Conservation (phyloP, 2,888 invertebrate species). For the Idaea biselata region DNA sequence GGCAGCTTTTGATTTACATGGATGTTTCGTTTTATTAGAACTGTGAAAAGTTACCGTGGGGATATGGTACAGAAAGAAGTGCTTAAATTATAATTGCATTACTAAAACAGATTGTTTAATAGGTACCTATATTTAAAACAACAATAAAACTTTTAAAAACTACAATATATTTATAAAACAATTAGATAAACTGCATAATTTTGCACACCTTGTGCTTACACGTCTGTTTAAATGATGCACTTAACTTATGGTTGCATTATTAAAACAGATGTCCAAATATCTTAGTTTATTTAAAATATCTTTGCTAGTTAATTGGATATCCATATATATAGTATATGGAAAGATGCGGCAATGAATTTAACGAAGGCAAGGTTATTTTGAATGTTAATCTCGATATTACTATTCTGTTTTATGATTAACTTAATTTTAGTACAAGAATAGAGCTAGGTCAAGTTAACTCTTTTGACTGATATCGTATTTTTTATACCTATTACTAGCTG, state of each 20-base stretch:
- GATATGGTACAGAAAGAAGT: too few relatives aligned
- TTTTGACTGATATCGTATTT: background rate
- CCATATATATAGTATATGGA: slow-evolving; percentile 4
- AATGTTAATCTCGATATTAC: slow-evolving; percentile 3
- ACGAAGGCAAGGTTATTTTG: slow-evolving; percentile 19
- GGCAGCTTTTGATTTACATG: too few relatives aligned
- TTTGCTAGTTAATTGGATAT: slow-evolving; percentile 5
- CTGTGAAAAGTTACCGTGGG: too few relatives aligned
- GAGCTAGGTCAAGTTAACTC: background rate
- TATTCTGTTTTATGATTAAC: background rate
- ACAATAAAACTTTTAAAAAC: too few relatives aligned
- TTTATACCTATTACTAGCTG: background rate
- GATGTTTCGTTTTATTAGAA: too few relatives aligned
- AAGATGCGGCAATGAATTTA: slow-evolving; percentile 17
- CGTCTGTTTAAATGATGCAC: too few relatives aligned
- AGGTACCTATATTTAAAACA: too few relatives aligned
- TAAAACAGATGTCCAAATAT: slow-evolving; percentile 3
- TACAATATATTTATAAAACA: too few relatives aligned
- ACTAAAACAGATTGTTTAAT: too few relatives aligned
- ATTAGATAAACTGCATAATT: background rate
- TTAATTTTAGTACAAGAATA: background rate
- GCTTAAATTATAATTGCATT: too few relatives aligned
- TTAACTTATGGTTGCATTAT: background rate
- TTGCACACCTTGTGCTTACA: background rate
- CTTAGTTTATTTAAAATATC: background rate